Percentiles rank a stretch among this genome's conserved stretches.
These are phyloP conservation scores for Hucho hucho DNA, from an alignment of 2,113 vertebrate genomes.

Conservation along the genomic window DNA sequence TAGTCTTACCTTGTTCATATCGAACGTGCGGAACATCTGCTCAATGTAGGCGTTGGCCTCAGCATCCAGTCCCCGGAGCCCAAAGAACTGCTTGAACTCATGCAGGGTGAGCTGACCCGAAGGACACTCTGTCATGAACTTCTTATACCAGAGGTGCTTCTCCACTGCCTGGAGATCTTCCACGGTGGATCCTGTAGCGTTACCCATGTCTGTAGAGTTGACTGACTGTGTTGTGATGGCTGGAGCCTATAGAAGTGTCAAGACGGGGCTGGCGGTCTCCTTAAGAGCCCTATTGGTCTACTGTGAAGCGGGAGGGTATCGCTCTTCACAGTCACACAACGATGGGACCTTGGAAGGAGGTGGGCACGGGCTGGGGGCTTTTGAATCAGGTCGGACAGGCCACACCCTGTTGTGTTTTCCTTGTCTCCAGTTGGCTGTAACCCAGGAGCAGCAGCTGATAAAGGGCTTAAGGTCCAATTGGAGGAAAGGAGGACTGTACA, in stretches of 20 bases:
- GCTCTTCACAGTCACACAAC: conserved; percentile 71
- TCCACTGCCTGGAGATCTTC: conserved; percentile 88
- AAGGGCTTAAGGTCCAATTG: conserved; percentile 52
- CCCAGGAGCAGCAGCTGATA: conserved; percentile 45
- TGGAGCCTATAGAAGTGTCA: background rate
- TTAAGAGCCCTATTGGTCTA: conserved; percentile 61
- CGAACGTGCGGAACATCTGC: conserved; percentile 93
- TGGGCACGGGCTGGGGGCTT: conserved; percentile 32
- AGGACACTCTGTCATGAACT: conserved; percentile 91
- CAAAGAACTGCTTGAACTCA: conserved; percentile 93
- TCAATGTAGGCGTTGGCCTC: conserved; percentile 88
- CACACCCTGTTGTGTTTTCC: conserved; percentile 40
- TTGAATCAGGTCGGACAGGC: conserved; percentile 51
- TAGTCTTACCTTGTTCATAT: conserved; percentile 89
- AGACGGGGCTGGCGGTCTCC: background rate
- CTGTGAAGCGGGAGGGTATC: conserved; percentile 62
- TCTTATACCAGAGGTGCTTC: conserved; percentile 94
- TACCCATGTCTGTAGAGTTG: conserved; percentile 74
- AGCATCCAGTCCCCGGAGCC: conserved; percentile 80
- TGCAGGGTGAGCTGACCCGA: conserved; percentile 89
- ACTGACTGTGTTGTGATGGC: background rate
- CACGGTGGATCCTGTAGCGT: conserved; percentile 77
- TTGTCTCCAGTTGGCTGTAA: conserved; percentile 61
- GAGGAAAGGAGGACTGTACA: conserved; percentile 35
- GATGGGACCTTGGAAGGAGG: conserved; percentile 33